Conservation (phyloP, 2,113 vertebrate species). For the Ciconia boyciana region DNA sequence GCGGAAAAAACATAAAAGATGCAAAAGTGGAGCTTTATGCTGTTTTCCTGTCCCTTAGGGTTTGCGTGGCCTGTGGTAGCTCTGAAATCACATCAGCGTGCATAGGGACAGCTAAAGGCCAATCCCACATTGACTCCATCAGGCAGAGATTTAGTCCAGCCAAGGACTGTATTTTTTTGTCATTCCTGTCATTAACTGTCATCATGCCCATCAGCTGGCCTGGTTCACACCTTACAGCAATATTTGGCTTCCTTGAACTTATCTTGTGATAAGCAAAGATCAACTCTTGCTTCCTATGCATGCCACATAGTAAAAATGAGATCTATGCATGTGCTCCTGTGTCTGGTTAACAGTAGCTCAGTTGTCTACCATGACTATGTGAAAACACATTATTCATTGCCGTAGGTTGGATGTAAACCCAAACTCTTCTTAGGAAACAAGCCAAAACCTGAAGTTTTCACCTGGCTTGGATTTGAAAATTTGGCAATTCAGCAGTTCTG, state of each 20-base stretch:
- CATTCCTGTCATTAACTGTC: neutral
- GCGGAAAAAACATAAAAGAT: neutral
- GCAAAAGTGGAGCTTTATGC: neutral
- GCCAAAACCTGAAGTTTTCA: neutral
- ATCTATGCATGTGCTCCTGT: neutral
- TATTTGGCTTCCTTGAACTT: neutral
- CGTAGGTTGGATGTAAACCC: neutral
- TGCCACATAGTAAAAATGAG: rapidly evolving
- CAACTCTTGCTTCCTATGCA: neutral
- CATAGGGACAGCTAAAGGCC: neutral
- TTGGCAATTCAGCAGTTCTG: neutral
- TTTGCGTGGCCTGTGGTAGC: neutral
- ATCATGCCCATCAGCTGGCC: neutral
- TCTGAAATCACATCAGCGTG: neutral
- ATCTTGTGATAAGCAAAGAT: neutral
- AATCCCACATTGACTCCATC: neutral
- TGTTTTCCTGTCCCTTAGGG: neutral
- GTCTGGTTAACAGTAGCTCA: neutral
- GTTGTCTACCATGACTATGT: neutral
- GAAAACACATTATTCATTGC: neutral
- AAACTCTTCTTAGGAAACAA: neutral
- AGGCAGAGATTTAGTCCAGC: neutral
- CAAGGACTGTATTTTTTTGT: neutral
- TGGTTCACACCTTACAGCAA: neutral
- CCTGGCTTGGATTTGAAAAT: neutral